Conservation (phyloP, 1,140 invertebrate species). For the Rhyacophila brunnea region DNA sequence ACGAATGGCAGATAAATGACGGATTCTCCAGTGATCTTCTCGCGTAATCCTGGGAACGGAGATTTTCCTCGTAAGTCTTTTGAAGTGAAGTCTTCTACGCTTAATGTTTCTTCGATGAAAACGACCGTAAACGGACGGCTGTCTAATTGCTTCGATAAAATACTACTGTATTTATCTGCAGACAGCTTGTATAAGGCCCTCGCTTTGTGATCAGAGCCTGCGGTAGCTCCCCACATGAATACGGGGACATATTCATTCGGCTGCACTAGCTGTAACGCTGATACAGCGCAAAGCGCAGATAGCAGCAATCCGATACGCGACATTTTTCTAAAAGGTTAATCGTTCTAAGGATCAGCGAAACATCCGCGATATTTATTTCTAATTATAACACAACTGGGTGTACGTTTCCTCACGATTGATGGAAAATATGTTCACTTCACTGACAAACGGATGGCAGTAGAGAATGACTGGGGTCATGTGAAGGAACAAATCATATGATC, state of each 20-base stretch:
- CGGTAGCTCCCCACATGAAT: conserved; percentile 46
- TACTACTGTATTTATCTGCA: conserved; percentile 38
- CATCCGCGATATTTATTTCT: neutral
- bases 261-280: neutral
- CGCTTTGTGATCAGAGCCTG: conserved; percentile 36
- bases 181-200: conserved; percentile 40
- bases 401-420: neutral
- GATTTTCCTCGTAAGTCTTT: conserved; percentile 44
- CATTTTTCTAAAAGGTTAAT: neutral
- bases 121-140: conserved; percentile 42
- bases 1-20: conserved; percentile 42
- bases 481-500: conserved; percentile 13
- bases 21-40: conserved; percentile 38
- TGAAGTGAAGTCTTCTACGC: conserved; percentile 49
- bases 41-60: conserved; percentile 42
- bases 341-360: neutral
- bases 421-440: neutral
- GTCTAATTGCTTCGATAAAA: conserved; percentile 39
- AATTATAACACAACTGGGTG: neutral
- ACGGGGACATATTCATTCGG: conserved; percentile 40
- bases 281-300: neutral
- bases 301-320: neutral
- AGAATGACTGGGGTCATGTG: conserved; percentile 7
- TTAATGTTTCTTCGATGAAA: conserved; percentile 49
- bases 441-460: conserved; percentile 1